phyloP scores from a whole-genome alignment of 2,113 vertebrate genomes.

The Ophthalmolycus amberensis region DNA sequence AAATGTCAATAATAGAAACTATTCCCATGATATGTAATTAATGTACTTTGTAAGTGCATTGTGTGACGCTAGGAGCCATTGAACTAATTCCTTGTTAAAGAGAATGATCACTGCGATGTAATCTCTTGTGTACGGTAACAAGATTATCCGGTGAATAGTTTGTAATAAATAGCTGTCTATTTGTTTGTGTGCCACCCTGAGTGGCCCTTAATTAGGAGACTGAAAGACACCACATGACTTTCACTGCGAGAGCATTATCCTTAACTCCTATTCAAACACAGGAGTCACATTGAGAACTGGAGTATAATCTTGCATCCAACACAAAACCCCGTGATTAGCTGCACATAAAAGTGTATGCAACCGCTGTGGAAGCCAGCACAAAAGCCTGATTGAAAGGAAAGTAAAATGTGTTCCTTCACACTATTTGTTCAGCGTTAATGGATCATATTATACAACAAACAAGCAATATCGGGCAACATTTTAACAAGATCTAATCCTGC shows the following conservation, averaged over 20 bases:
- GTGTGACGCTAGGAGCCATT: conserved; percentile 30
- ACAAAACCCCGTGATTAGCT: conserved; percentile 60
- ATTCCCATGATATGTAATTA: conserved; percentile 53
- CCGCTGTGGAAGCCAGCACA: conserved; percentile 32
- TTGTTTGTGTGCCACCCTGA: conserved; percentile 57
- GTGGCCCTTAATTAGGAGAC: conserved; percentile 60
- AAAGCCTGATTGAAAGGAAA: conserved; percentile 34
- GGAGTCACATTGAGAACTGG: conserved; percentile 50
- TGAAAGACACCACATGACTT: conserved; percentile 54
- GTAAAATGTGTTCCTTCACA: conserved; percentile 10
- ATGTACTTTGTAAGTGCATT: conserved; percentile 32
- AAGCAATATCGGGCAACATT: conserved; percentile 37
- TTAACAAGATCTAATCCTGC: conserved; percentile 25
- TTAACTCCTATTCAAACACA: conserved; percentile 51
- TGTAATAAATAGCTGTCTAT: conserved; percentile 70
- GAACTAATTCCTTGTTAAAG: conserved; percentile 48
- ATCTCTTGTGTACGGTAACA: conserved; percentile 62
- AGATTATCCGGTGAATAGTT: conserved; percentile 73
- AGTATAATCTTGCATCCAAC: conserved; percentile 41
- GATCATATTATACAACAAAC: conserved; percentile 36
- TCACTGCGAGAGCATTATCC: conserved; percentile 41
- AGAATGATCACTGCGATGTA: conserved; percentile 54
- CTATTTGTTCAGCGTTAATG: conserved; percentile 17
- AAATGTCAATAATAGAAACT: conserved; percentile 32
- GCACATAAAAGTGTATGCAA: conserved; percentile 7